Conservation (phyloP, 2,113 vertebrate species). For the Ondatra zibethicus region DNA sequence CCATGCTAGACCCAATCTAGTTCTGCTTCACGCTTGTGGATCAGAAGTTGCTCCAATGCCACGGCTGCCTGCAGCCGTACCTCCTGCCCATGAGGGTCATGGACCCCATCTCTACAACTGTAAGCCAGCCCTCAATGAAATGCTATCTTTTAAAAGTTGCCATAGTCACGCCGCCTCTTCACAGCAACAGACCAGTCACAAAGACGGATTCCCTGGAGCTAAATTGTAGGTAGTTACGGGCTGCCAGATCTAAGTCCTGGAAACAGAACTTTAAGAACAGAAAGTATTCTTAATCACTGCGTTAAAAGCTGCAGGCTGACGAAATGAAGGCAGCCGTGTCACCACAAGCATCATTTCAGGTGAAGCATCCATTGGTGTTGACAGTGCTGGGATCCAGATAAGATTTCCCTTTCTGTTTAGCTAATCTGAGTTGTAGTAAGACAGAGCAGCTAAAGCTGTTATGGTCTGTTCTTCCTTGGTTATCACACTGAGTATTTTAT, state of each 20-base stretch:
- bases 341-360: neutral
- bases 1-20: neutral
- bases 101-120: neutral
- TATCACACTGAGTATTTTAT: neutral
- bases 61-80: neutral
- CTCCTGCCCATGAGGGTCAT: neutral
- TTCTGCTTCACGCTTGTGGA: neutral
- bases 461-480: neutral
- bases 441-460: neutral
- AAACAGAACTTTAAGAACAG: neutral
- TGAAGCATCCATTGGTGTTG: neutral
- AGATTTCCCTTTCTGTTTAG: conserved; percentile 19
- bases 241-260: neutral
- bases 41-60: neutral
- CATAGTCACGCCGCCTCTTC: neutral
- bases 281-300: neutral
- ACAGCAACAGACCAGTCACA: neutral
- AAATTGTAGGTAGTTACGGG: neutral
- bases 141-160: neutral
- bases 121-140: neutral
- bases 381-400: neutral
- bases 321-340: neutral
- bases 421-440: conserved; percentile 9
- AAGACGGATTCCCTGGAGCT: neutral
- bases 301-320: neutral